Conservation (phyloP, 1,140 invertebrate genomes). For the Drosophila takahashii region DNA sequence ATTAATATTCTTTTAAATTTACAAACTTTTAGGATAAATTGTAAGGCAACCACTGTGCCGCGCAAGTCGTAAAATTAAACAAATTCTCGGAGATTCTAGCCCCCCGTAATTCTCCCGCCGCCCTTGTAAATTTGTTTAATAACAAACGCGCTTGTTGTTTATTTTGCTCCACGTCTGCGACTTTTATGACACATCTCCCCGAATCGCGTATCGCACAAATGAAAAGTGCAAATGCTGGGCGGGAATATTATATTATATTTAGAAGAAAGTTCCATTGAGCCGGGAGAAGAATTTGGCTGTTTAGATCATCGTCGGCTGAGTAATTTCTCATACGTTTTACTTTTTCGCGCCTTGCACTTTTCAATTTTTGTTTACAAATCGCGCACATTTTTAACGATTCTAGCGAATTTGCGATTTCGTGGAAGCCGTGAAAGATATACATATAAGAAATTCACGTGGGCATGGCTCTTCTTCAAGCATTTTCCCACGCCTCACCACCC, state of each 20-base stretch:
- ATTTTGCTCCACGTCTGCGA: slow-evolving; percentile 16
- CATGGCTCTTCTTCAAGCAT: too few species aligned
- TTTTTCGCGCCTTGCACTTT: slow-evolving; percentile 6
- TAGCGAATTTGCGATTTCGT: slow-evolving; percentile 6
- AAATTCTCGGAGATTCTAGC: slow-evolving; percentile 11
- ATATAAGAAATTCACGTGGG: too few species aligned
- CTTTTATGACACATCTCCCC: slow-evolving; percentile 36
- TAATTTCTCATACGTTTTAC: slow-evolving; percentile 16
- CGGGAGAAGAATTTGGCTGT: slow-evolving; percentile 8
- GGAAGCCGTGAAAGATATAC: slow-evolving; percentile 22
- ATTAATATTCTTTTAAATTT: too few species aligned
- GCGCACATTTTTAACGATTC: slow-evolving; percentile 15
- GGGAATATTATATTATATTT: slow-evolving; percentile 16
- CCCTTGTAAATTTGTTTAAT: slow-evolving; percentile 39
- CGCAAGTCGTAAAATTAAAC: slow-evolving; percentile 6
- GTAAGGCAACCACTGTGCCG: slow-evolving; percentile 1
- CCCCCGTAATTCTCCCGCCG: too few species aligned
- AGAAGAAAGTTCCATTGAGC: slow-evolving; percentile 22
- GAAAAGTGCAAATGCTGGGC: not conserved
- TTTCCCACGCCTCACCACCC: slow-evolving; percentile 32
- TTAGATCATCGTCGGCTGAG: slow-evolving; percentile 15
- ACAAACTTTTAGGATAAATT: not conserved
- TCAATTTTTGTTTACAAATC: slow-evolving; percentile 13
- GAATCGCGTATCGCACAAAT: slow-evolving; percentile 3
- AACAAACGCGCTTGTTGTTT: slow-evolving; percentile 30